A percentile compares a stretch with the other conserved stretches of the same genome.
Conservation (phyloP, 2,113 vertebrate species). For the Pelusios castaneus region DNA sequence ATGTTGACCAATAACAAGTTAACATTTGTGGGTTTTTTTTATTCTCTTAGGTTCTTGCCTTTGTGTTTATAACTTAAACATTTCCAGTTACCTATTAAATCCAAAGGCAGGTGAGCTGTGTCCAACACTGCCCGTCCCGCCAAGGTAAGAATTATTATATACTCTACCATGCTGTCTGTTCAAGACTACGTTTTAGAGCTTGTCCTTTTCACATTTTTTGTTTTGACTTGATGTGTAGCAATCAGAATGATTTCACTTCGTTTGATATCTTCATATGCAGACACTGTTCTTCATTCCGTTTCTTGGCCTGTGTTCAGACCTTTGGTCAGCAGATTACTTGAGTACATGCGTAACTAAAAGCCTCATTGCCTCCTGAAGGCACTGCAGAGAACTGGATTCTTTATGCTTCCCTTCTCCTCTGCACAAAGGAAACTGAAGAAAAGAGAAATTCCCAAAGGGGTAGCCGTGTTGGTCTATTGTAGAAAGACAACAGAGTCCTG, state of each 20-base stretch:
- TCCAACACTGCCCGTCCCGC: conserved; percentile 79
- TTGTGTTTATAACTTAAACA: conserved; percentile 77
- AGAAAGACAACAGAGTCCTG: too few species aligned
- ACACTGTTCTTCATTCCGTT: neutral
- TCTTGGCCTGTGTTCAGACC: neutral
- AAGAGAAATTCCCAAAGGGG: too few species aligned
- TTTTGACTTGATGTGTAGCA: neutral
- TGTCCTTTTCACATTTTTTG: neutral
- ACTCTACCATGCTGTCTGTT: neutral
- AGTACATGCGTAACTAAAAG: neutral
- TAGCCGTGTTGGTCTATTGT: too few species aligned
- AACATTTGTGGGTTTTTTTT: neutral
- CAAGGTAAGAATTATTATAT: conserved; percentile 72
- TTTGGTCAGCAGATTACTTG: neutral
- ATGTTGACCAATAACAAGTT: neutral
- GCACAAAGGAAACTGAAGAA: neutral
- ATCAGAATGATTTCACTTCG: neutral
- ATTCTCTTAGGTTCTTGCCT: conserved; percentile 77
- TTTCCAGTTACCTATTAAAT: conserved; percentile 72
- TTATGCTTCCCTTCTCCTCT: neutral
- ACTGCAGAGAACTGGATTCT: neutral
- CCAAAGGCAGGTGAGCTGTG: conserved; percentile 72
- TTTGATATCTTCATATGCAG: neutral
- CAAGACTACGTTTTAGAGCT: neutral
- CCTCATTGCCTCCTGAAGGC: neutral